Evolutionary conservation across 2,888 invertebrate genomes (phyloP).

Genomic region (Steinernema scapterisci): DNA sequence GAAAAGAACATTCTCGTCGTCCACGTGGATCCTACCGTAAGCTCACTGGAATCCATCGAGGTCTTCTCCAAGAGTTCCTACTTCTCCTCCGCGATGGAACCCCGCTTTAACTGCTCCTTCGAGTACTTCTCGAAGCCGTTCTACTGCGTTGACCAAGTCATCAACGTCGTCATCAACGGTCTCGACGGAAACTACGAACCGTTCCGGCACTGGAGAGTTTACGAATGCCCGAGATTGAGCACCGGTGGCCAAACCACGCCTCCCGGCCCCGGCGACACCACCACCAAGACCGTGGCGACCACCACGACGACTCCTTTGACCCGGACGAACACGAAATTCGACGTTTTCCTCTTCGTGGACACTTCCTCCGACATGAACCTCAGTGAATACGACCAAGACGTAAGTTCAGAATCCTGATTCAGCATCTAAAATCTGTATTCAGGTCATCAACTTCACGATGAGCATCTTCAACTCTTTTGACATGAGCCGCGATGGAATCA

Average conservation of each 20-base stretch:
- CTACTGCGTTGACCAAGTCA: not conserved
- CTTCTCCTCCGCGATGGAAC: not conserved
- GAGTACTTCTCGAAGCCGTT: slow-evolving; percentile 28
- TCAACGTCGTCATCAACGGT: slow-evolving; percentile 25
- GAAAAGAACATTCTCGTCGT: slow-evolving; percentile 40
- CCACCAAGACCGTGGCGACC: not conserved
- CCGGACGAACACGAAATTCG: not conserved
- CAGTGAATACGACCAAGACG: not conserved
- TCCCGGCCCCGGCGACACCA: not conserved
- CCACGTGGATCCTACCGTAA: not conserved
- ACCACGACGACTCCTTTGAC: not conserved
- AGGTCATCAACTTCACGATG: not conserved
- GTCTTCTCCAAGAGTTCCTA: slow-evolving; percentile 38
- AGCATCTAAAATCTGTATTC: not conserved
- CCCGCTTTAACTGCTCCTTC: slow-evolving; percentile 15
- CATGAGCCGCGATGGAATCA: slow-evolving; percentile 1
- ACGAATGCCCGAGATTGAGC: not conserved
- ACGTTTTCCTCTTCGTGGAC: slow-evolving; percentile 9
- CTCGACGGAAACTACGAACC: not conserved
- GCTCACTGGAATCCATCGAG: slow-evolving; percentile 44
- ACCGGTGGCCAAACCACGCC: not conserved
- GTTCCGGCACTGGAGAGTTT: slow-evolving; percentile 1
- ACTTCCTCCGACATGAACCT: not conserved
- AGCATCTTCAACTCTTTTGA: not conserved
- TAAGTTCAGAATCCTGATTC: no score